Evolutionary conservation across 2,888 invertebrate genomes (phyloP), one percentile per base, ranked within the genome.

Genomic region (Ophion ventricosus): DNA sequence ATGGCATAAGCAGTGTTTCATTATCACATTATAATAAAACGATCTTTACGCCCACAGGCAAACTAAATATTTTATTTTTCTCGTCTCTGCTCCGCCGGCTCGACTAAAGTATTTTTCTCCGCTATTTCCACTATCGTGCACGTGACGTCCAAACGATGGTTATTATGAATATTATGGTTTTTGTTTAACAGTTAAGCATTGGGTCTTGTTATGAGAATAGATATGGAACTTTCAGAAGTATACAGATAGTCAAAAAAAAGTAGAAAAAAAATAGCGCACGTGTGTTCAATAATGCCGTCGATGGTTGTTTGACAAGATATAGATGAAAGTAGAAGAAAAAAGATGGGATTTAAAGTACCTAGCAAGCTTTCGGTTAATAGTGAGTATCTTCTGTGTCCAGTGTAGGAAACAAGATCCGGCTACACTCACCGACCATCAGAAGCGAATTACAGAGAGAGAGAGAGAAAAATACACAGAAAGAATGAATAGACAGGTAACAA

Each of bases 301-400:
- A 76, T 63, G 49, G 57, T 76, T 67, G 25, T 72, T 82, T 49
- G 61, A 80, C 35, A 59, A 79, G 57, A 84, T 54, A 70, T 11
- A 61, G 70, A 80, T 40, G 73, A 80, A 79, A 79, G 54, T 43
- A 74, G 63, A 83, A 82, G 72, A 70, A 77, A 66, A 72, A 87
- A 87, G 82, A 88, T 84, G 86, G 87, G 86, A 88, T 76, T 88
- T 23, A 8, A 88, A 89, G 88, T 93, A 93, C 92, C 92, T 92
- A 92, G 91, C 91, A 90, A 92, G 91, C 90, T 93, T 92, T 93
- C 91, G 91, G 91, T 93, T 93, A 91, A 93, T 92, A 88, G 92
- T 92, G 88, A 93, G 91, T 89, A 93, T 92, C 92, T 92, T 92
- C 91, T 92, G 92, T 85, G 92, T 92, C 92, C 92, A 93, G 87